Base-by-base conservation (phyloP, 2,113 vertebrate genomes). In the Collichthys lucidus region DNA sequence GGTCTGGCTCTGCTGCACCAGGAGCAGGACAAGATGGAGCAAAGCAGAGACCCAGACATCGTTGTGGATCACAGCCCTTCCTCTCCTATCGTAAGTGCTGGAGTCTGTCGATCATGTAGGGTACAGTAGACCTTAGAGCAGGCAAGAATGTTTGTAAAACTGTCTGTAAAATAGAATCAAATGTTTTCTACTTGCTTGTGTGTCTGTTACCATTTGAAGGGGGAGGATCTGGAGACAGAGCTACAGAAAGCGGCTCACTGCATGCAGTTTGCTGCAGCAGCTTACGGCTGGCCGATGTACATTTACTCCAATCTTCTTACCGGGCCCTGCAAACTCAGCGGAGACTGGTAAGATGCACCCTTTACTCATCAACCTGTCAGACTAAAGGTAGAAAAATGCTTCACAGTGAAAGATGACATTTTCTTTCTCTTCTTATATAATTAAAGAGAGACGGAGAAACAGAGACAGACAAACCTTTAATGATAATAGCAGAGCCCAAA, bases 221-320 rank as follows among this genome's bases (percentile, higher is more conserved):
- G 80, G 0, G 94, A 95, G 0, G 96, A 97, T 15, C 65, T 99
- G 95, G 96, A 98, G 64, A 5, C 35, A 0, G 97, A 99, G 88
- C 50, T 99, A 77, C 97, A 97, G 81, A 97, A 96, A 4, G 96
- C 97, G 3, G 93, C 94, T 24, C 97, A 99, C 89, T 99, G 91
- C 15, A 97, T 99, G 97, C 94, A 93, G 71, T 98, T 99, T 88
- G 98, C 98, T 11, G 96, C 95, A 0, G 97, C 98, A 5, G 97
- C 97, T 1, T 99, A 99, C 0, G 98, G 98, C 5, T 99, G 98
- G 98, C 98, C 98, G 0, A 87, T 99, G 79, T 99, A 97, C 26
- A 2, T 99, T 6, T 97, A 97, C 86, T 95, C 95, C 55, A 97
- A 97, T 90, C 97, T 94, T 0, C 85, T 97, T 2, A 97, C 97